Evolutionary conservation across 2,113 vertebrate genomes (phyloP).

Genomic region (Malurus cyaneus): DNA sequence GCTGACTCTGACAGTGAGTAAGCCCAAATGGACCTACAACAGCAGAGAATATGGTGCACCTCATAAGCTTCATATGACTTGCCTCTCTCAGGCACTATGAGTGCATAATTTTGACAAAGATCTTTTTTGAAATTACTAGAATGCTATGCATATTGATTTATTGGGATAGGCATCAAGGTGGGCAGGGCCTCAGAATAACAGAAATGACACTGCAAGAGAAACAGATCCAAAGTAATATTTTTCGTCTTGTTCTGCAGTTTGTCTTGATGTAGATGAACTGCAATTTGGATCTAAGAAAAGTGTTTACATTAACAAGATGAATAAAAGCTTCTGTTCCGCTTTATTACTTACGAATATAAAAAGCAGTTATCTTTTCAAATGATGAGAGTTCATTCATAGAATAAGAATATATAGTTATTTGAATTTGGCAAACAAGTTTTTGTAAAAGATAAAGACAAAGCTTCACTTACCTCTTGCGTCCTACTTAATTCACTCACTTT

Average conservation of each 20-base stretch:
- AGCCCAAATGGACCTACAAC: background rate
- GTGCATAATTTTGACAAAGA: background rate
- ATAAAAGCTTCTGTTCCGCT: background rate
- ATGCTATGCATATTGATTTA: background rate
- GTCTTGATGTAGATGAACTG: background rate
- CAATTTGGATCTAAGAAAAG: background rate
- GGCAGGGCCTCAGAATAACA: background rate
- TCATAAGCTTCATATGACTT: background rate
- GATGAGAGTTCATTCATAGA: background rate
- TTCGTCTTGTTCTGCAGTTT: background rate
- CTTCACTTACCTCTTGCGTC: slow-evolving; percentile 5
- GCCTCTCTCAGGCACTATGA: background rate
- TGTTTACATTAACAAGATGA: background rate
- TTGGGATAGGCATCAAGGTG: background rate
- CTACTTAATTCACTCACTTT: slow-evolving; percentile 22
- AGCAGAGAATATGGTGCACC: background rate
- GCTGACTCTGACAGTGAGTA: background rate
- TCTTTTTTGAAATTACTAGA: background rate
- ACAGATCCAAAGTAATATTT: background rate
- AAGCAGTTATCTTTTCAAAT: background rate
- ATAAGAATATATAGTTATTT: background rate
- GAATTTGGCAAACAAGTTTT: background rate
- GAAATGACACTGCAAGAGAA: background rate
- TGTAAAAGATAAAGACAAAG: slow-evolving; percentile 1
- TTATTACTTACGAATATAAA: slow-evolving; percentile 17